A percentile compares a stretch with the other conserved stretches of the same genome.
These are phyloP conservation scores for Netta rufina DNA, from an alignment of 2,797 vertebrate genomes.

Conservation along the genomic window DNA sequence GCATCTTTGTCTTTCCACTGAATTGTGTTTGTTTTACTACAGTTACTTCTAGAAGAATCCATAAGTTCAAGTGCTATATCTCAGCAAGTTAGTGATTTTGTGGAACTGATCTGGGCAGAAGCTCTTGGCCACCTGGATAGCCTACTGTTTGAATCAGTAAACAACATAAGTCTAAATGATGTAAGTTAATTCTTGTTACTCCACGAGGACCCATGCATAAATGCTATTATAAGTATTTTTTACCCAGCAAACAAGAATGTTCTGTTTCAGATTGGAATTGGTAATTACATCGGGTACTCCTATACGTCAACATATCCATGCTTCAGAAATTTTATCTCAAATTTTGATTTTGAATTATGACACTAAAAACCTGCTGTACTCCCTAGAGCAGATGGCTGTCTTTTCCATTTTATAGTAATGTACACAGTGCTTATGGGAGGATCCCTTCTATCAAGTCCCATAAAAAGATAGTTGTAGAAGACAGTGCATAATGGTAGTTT, in stretches of 20 bases:
- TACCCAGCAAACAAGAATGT: neutral
- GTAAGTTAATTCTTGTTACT: conserved; percentile 65
- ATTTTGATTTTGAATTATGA: neutral
- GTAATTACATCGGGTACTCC: neutral
- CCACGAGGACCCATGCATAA: neutral
- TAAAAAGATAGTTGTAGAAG: neutral
- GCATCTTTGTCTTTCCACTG: neutral
- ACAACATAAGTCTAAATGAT: conserved; percentile 84
- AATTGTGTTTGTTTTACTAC: conserved; percentile 15
- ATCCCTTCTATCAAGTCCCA: neutral
- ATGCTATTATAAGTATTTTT: neutral
- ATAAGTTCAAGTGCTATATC: conserved; percentile 76
- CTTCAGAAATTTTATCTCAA: neutral
- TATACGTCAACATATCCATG: neutral
- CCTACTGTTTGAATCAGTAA: conserved; percentile 73
- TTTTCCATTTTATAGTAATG: neutral
- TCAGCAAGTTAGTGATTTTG: conserved; percentile 81
- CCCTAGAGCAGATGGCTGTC: neutral
- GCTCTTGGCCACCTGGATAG: conserved; percentile 80
- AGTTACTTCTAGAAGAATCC: conserved; percentile 84
- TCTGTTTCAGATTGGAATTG: neutral
- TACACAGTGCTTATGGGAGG: neutral
- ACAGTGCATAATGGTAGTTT: neutral
- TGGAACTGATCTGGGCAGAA: conserved; percentile 88
- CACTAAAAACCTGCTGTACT: neutral